Base-by-base conservation (phyloP, 2,113 vertebrate species). In the Apeltes quadracus region DNA sequence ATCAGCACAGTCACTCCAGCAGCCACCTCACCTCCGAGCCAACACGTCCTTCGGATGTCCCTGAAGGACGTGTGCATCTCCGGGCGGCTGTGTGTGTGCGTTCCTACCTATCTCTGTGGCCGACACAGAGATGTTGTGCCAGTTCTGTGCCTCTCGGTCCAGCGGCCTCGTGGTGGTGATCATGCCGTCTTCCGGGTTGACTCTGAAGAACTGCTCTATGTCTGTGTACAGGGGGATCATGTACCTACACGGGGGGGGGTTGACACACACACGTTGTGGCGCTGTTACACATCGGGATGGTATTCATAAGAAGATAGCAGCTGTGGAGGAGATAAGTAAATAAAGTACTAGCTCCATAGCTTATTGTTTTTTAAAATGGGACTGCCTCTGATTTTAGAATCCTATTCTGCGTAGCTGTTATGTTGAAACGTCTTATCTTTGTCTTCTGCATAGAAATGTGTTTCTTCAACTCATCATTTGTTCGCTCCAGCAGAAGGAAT, bases 121-220 rank as follows among this genome's bases (percentile, higher is more conserved):
- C 61, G 96, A 95, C 78, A 98, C 95, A 15, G 97, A 96, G 71
- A 99, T 98, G 69, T 99, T 99, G 69, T 98, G 96, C 97, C 97
- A 99, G 82, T 95, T 74, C 15, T 94, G 95, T 43, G 95, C 87
- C 83, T 99, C 97, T 84, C 97, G 93, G 90, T 99, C 97, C 92
- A 99, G 91, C 11, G 95, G 92, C 89, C 95, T 95, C 1, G 91
- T 95, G 16, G 97, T 97, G 87, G 93, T 96, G 74, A 99, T 98
- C 90, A 95, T 93, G 76, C 97, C 97, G 43, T 98, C 96, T 61
- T 99, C 96, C 72, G 93, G 75, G 81, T 94, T 95, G 82, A 99
- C 94, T 75, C 86, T 94, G 89, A 99, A 99, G 85, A 95, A 97
- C 91, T 97, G 95, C 85, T 98, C 97, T 20, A 98, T 92, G 83